These are phyloP conservation scores for Hydrolagus affinis DNA, from an alignment of 2,113 vertebrate species.

Conservation along the genomic window DNA sequence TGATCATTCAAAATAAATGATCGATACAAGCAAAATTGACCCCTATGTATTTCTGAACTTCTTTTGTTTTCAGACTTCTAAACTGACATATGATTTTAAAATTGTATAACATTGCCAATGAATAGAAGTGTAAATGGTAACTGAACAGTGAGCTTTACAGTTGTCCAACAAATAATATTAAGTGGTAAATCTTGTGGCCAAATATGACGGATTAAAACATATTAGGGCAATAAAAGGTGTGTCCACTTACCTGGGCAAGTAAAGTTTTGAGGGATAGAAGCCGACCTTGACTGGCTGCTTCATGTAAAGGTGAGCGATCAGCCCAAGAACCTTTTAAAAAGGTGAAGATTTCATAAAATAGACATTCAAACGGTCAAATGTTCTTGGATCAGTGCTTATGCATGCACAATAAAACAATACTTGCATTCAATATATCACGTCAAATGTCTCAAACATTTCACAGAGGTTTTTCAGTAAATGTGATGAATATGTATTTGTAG, in stretches of 20 bases:
- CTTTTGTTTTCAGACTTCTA: too few relatives aligned
- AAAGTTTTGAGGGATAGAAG: conserved; percentile 82
- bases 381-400: not conserved
- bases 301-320: conserved; percentile 85
- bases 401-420: too few relatives aligned
- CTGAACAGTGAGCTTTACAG: not conserved
- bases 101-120: conserved; percentile 20
- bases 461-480: too few relatives aligned
- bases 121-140: not conserved
- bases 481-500: too few relatives aligned
- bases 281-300: conserved; percentile 85
- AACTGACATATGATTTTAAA: not conserved
- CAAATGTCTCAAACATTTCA: too few relatives aligned
- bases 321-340: conserved; percentile 76
- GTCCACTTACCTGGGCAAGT: conserved; percentile 71
- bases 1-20: too few relatives aligned
- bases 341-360: not conserved
- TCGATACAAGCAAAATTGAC: too few relatives aligned
- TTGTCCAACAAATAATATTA: not conserved
- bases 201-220: conserved; percentile 27
- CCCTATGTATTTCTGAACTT: too few relatives aligned
- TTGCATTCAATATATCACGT: too few relatives aligned
- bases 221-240: conserved; percentile 34
- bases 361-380: not conserved
- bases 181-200: not conserved